A percentile compares a stretch with the other conserved stretches of the same genome.
These are phyloP conservation scores for Drosophila dunni DNA, from an alignment of 1,140 invertebrate genomes.

Conservation along the genomic window DNA sequence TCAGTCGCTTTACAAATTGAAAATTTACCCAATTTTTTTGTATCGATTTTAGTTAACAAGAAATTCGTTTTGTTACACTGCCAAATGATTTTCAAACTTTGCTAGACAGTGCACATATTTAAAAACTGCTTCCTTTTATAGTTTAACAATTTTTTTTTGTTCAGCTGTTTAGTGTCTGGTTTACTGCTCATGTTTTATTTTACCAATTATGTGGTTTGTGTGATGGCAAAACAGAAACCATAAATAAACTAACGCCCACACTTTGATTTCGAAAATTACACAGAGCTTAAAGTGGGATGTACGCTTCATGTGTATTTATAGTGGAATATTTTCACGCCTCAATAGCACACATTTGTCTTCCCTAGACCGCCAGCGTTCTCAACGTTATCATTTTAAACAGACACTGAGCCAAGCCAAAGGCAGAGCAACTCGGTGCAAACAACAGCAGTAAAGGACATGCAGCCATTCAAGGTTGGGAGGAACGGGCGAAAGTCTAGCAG, in stretches of 20 bases:
- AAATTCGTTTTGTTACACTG: background rate
- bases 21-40: slow-evolving; percentile 7
- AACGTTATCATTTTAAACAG: slow-evolving; percentile 82
- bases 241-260: slow-evolving; percentile 71
- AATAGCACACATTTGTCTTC: slow-evolving; percentile 80
- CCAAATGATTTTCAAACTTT: slow-evolving; percentile 2
- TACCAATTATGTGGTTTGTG: slow-evolving; percentile 10
- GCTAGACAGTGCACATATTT: background rate
- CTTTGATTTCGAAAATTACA: slow-evolving; percentile 69
- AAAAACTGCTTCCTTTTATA: slow-evolving; percentile 1
- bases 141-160: background rate
- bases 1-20: slow-evolving; percentile 25
- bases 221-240: slow-evolving; percentile 35
- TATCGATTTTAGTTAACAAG: slow-evolving; percentile 30
- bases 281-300: slow-evolving; percentile 53
- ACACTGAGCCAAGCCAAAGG: slow-evolving; percentile 44
- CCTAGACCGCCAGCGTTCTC: slow-evolving; percentile 62
- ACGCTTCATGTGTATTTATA: slow-evolving; percentile 69
- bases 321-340: slow-evolving; percentile 81
- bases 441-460: slow-evolving; percentile 50
- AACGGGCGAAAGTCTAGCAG: background rate
- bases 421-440: slow-evolving; percentile 8
- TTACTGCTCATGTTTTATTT: slow-evolving; percentile 8
- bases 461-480: slow-evolving; percentile 15
- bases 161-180: slow-evolving; percentile 6